A percentile compares a stretch with the other conserved stretches of the same genome.
Conservation (phyloP, 2,797 vertebrate species). For the Sphenodon punctatus region DNA sequence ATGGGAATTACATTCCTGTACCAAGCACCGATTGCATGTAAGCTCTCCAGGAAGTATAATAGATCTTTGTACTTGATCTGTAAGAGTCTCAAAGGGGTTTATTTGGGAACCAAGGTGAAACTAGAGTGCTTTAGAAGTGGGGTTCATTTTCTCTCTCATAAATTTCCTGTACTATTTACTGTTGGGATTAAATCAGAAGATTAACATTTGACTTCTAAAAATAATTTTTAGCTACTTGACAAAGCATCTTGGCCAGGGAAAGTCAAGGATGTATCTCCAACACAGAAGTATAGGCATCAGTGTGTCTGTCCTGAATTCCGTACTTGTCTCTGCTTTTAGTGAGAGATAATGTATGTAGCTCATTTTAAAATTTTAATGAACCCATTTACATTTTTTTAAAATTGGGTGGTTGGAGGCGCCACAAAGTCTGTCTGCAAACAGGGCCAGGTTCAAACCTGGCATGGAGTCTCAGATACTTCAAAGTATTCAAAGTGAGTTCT, state of each 20-base stretch:
- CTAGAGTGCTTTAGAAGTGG: not conserved
- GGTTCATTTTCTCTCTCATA: not conserved
- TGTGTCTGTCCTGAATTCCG: not conserved
- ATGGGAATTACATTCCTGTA: conserved; percentile 84
- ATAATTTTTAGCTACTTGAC: not conserved
- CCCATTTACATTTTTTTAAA: not conserved
- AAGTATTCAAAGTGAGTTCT: not conserved
- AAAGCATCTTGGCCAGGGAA: not conserved
- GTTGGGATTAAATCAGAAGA: not conserved
- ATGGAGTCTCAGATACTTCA: not conserved
- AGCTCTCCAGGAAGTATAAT: not conserved
- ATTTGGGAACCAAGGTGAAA: not conserved
- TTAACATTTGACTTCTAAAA: not conserved
- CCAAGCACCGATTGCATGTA: conserved; percentile 92
- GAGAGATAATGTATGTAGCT: not conserved
- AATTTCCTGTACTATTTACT: not conserved
- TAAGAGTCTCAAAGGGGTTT: not conserved
- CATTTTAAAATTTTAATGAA: not conserved
- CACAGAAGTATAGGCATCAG: not conserved
- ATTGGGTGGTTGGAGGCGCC: not conserved
- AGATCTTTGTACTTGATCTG: rapidly evolving
- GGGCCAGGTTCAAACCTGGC: not conserved
- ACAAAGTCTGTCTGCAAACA: not conserved
- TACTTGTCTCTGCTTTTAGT: not conserved
- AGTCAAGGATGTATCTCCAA: not conserved